Percentiles rank a stretch among this genome's conserved stretches.
Conservation (phyloP, 1,140 invertebrate genomes). For the Hyphantria cunea region DNA sequence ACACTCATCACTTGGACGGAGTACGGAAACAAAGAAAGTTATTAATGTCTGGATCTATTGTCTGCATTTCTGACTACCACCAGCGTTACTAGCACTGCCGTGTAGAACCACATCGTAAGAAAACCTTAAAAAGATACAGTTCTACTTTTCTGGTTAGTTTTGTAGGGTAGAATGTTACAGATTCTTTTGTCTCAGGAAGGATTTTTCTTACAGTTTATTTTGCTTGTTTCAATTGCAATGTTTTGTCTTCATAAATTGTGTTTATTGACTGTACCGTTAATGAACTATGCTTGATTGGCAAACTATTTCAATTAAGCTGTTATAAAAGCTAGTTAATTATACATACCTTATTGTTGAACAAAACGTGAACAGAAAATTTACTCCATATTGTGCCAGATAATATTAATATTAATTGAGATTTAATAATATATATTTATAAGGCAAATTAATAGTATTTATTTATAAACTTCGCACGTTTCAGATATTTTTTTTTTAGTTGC, state of each 20-base stretch:
- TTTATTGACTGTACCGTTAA: slow-evolving; percentile 41
- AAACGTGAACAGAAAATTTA: no score
- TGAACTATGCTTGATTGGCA: slow-evolving; percentile 18
- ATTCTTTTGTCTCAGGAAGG: slow-evolving; percentile 55
- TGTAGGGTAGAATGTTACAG: slow-evolving; percentile 53
- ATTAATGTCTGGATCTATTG: slow-evolving; percentile 70
- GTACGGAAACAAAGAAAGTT: slow-evolving; percentile 64
- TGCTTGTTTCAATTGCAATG: slow-evolving; percentile 46
- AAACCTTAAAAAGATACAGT: slow-evolving; percentile 38
- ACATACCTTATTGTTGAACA: background rate
- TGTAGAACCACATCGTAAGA: slow-evolving; percentile 36
- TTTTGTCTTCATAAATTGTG: slow-evolving; percentile 46
- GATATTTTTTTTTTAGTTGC: no score
- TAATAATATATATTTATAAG: no score
- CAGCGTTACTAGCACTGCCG: slow-evolving; percentile 42
- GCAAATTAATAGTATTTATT: no score
- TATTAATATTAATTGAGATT: no score
- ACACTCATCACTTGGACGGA: slow-evolving; percentile 29
- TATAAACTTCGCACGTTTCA: no score
- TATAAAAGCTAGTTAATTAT: no score
- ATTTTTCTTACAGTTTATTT: slow-evolving; percentile 55
- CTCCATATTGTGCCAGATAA: no score
- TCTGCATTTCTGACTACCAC: slow-evolving; percentile 49
- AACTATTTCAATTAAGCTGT: background rate
- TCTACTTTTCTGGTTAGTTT: slow-evolving; percentile 43